Evolutionary conservation across 1,140 invertebrate genomes (phyloP), one percentile per base, ranked within the genome.

Genomic region (Galendromus occidentalis): DNA sequence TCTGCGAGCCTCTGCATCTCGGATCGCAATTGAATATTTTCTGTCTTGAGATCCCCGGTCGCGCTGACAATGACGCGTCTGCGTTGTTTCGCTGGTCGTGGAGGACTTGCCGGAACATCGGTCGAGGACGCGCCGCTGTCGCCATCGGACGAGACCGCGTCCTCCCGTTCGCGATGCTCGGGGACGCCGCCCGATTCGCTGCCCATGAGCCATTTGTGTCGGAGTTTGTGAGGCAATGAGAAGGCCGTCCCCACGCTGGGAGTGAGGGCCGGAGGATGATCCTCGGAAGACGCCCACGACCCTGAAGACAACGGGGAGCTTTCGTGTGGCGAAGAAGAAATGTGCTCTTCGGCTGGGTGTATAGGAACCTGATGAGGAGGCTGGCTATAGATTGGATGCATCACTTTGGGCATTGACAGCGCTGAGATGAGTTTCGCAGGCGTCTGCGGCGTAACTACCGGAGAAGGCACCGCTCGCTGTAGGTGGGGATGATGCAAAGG

Each of bases 1-100:
- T 85, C 87, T 9, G 90, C 89, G 4, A 96, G 80, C 66, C 86
- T 80, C 65, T 88, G 86, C 69, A 95, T 77, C 75, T 93, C 85
- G 0, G 83, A 84, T 71, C 91, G 86, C 0, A 96, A 80, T 72
- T 87, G 84, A 22, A 72, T 74, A 69, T 81, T 82, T 80, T 83
- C 77, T 79, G 82, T 70, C 79, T 74, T 84, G 79, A 70, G 73
- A 20, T 75, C 70, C 64, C 71, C 72, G 65, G 42, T 69, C 67
- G 67, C 71, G 71, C 72, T 45, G 51, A 22, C 44, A 44, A 28
- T 66, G 47, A 63, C 47, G 44, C 25, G 45, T 39, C 22, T 72
- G 64, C 67, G 74, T 74, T 2, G 71, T 68, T 68, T 74, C 74
- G 64, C 33, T 33, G 20, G 44, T 12, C 39, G 51, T 22, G 22